Conservation (phyloP, 1,140 invertebrate species). For the Melanaphis sacchari region DNA sequence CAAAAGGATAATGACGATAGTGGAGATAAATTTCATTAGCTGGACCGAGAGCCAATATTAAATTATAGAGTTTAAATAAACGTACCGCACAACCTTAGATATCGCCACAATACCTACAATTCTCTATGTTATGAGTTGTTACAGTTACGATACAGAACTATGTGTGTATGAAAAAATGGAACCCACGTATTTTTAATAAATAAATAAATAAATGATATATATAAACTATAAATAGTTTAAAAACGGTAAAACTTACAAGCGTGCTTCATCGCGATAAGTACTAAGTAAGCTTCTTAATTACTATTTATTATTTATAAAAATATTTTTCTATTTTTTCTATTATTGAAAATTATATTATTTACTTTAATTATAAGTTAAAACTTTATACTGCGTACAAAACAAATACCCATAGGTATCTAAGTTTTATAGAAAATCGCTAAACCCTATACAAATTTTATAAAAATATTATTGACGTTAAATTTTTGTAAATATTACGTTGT, state of each 20-base stretch:
- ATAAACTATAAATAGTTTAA: neutral
- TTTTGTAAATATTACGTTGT: neutral
- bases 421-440: neutral
- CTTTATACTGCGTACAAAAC: neutral
- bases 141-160: neutral
- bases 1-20: conserved; percentile 9
- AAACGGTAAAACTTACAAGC: neutral
- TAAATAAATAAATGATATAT: too few relatives aligned
- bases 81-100: neutral
- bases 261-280: neutral
- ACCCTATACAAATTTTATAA: neutral
- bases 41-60: neutral
- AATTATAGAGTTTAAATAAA: conserved; percentile 33
- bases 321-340: too few relatives aligned
- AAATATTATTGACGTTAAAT: neutral
- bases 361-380: too few relatives aligned
- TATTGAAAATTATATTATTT: neutral
- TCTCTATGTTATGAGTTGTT: neutral
- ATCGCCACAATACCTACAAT: neutral
- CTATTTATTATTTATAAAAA: neutral
- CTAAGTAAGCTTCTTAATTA: neutral
- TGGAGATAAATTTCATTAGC: conserved; percentile 24
- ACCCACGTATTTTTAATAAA: too few relatives aligned
- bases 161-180: too few relatives aligned
- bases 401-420: neutral